Percentiles rank a stretch among this genome's conserved stretches.
Evolutionary conservation across 2,113 vertebrate genomes (phyloP).

Genomic region (Haplochromis burtoni): DNA sequence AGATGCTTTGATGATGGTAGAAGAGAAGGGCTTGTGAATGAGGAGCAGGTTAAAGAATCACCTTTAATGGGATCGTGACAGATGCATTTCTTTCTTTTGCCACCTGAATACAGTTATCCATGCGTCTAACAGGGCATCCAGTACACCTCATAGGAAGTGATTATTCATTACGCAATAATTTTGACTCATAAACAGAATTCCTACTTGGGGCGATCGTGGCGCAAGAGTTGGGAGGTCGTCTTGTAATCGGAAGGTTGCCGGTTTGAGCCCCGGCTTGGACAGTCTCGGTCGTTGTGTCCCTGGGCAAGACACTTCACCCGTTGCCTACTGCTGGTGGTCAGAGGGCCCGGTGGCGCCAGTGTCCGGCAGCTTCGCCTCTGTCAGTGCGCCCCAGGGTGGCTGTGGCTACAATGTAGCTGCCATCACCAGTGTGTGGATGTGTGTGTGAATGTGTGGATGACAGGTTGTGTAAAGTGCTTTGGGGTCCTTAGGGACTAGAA

Average conservation of each 20-base stretch:
- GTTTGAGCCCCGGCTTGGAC: accelerated
- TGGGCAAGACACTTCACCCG: accelerated
- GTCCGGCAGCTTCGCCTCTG: not conserved
- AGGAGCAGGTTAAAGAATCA: not conserved
- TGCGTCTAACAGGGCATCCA: not conserved
- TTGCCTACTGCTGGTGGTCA: not conserved
- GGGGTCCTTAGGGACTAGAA: not conserved
- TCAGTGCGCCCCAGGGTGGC: accelerated
- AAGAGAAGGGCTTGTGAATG: not conserved
- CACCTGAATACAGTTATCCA: not conserved
- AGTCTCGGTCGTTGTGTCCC: not conserved
- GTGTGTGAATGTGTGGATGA: accelerated
- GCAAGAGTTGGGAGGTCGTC: accelerated
- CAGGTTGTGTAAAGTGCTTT: accelerated
- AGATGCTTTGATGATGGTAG: not conserved
- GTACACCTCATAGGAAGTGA: not conserved
- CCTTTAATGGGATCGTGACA: accelerated
- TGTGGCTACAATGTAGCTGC: not conserved
- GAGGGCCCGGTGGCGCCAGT: accelerated
- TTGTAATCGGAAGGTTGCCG: not conserved
- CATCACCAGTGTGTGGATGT: not conserved
- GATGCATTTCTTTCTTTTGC: not conserved
- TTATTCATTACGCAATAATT: not conserved
- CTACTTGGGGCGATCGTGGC: accelerated
- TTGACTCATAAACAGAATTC: accelerated